Evolutionary conservation across 2,797 vertebrate species (phyloP).

Genomic region (Sebastes dallii): DNA sequence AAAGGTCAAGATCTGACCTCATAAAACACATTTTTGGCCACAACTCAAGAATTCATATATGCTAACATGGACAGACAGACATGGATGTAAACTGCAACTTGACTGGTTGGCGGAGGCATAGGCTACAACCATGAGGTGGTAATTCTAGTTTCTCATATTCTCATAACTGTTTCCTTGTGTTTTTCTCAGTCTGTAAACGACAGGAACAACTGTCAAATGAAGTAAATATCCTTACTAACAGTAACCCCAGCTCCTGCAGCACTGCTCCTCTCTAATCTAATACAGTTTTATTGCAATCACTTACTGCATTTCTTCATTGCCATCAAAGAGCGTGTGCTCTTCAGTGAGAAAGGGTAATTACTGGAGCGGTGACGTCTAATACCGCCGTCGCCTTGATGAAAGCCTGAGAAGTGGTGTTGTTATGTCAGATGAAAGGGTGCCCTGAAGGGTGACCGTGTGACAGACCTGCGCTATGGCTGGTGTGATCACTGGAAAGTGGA

Average conservation of each 20-base stretch:
- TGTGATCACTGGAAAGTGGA: slow-evolving; percentile 72
- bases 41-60: not conserved
- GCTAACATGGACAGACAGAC: too few species aligned
- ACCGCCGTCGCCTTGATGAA: slow-evolving; percentile 38
- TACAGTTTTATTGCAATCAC: slow-evolving; percentile 20
- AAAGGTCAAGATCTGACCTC: not conserved
- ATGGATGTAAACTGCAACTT: too few species aligned
- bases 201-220: not conserved
- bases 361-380: slow-evolving; percentile 26
- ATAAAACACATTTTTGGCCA: not conserved
- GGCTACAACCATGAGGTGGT: too few species aligned
- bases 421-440: slow-evolving; percentile 53
- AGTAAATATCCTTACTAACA: not conserved
- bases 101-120: too few species aligned
- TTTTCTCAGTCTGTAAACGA: not conserved
- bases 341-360: slow-evolving; percentile 34
- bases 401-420: slow-evolving; percentile 44
- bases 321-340: slow-evolving; percentile 1
- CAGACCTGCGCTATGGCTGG: slow-evolving; percentile 34
- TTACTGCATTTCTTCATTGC: slow-evolving; percentile 32
- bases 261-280: slow-evolving; percentile 3
- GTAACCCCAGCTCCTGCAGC: not conserved
- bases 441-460: slow-evolving; percentile 21
- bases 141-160: not conserved
- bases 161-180: not conserved